Base-by-base conservation (phyloP, 2,113 vertebrate species). In the Piprites chloris region DNA sequence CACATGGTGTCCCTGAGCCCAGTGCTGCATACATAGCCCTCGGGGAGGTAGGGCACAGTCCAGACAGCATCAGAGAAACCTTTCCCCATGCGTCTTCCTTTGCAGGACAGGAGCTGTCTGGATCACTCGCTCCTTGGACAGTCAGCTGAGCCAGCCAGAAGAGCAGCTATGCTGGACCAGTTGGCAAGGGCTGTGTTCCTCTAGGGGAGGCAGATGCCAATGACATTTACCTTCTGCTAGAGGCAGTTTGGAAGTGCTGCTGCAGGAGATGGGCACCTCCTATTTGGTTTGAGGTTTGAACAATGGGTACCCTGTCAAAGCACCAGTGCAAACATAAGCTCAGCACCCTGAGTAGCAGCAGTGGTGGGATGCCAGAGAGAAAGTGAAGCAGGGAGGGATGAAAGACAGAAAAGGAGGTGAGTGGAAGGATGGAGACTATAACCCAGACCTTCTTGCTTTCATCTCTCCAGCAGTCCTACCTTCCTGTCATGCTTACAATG, bases 101-200 rank as follows among this genome's bases (percentile, higher is more conserved):
- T 76, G 53, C 46, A 83, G 67, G 67, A n/a, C 49, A 47, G 67
- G 67, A 55, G 33, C 26, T 58, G 28, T 12, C n/a, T 58, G 80
- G 46, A 79, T 20, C 53, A 23, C 37, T 90, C 59, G 5, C 12
- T 37, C 23, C n/a, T 53, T 62, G 65, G 42, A 47, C 3, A 2
- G 37, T 84, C 68, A 67, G 59, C 41, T 12, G 26, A 87, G 35
- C 17, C 3, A 8, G 62, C 19, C 62, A 76, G 50, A 68, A 68
- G 14, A 67, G 65, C 9, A 8, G 17, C n/a, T 30, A 5, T 1
- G 0, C 23, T 3, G 6, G 41, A 68, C 17, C 1, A 3, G 18
- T 28, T 61, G 58, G 33, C 61, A 81, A 74, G 15, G 35, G 12
- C 12, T 0, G 0, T 19, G 15, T 61, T 71, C 71, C 39, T 47